Percentiles rank a stretch among this genome's conserved stretches.
phyloP scores from a whole-genome alignment of 2,888 invertebrate species.

The Athrips mouffetella region DNA sequence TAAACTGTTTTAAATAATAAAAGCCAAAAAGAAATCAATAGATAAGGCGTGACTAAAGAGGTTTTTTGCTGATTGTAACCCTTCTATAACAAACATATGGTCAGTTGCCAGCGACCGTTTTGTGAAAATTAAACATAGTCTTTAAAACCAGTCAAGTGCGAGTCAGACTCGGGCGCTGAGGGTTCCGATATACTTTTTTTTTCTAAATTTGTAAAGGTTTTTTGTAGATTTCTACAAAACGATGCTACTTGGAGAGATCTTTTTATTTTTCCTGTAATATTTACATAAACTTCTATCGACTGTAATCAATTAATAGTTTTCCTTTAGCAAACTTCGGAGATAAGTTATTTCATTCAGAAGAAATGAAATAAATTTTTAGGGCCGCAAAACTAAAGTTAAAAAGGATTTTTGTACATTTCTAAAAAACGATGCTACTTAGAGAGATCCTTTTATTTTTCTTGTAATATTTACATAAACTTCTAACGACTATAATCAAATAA shows the following conservation, averaged over 20 bases:
- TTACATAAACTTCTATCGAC: too few relatives aligned
- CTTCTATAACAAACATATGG: conserved; percentile 48
- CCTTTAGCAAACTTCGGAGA: not conserved
- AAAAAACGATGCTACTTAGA: too few relatives aligned
- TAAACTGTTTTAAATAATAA: conserved; percentile 23
- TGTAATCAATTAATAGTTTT: not conserved
- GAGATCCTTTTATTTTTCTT: too few relatives aligned
- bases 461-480: too few relatives aligned
- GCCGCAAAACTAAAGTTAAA: too few relatives aligned
- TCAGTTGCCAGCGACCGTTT: conserved; percentile 33
- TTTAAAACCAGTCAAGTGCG: conserved; percentile 31
- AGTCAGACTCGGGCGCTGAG: not conserved
- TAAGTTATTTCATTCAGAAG: too few relatives aligned
- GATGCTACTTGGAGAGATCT: not conserved
- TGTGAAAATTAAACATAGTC: conserved; percentile 36
- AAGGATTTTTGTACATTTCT: too few relatives aligned
- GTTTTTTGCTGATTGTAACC: conserved; percentile 35
- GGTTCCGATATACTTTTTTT: not conserved
- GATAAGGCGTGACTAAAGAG: conserved; percentile 46
- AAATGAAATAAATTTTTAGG: too few relatives aligned
- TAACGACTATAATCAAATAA: too few relatives aligned
- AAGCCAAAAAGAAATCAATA: conserved; percentile 47
- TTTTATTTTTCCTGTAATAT: not conserved
- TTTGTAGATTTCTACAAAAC: too few relatives aligned
- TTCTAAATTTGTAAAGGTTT: not conserved